Evolutionary conservation across 2,888 invertebrate genomes (phyloP).

Genomic region (Morpho deidamia): DNA sequence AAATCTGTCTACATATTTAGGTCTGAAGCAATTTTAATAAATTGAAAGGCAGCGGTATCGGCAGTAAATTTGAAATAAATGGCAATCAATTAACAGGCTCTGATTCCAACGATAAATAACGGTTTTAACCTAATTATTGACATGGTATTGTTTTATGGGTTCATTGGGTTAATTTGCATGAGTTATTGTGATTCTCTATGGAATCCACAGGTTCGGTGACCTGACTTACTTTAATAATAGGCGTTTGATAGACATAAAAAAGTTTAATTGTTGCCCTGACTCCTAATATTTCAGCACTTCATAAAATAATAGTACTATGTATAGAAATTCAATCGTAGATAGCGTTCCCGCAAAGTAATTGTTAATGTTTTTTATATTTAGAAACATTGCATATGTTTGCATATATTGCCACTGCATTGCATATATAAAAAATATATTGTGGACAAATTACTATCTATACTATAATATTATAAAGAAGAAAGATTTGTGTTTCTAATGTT

Average conservation of each 20-base stretch:
- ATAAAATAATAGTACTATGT: too few species aligned
- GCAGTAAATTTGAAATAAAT: conserved; percentile 34
- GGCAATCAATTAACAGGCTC: conserved; percentile 38
- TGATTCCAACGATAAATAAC: conserved; percentile 33
- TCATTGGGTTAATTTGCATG: conserved; percentile 24
- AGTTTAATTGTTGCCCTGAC: too few species aligned
- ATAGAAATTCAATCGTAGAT: too few species aligned
- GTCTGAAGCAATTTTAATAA: conserved; percentile 25
- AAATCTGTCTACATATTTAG: conserved; percentile 7
- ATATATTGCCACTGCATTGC: too few species aligned
- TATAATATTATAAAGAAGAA: too few species aligned
- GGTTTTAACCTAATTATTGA: conserved; percentile 53
- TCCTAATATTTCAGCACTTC: too few species aligned
- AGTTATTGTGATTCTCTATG: conserved; percentile 18
- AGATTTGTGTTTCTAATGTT: too few species aligned
- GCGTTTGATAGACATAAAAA: not conserved
- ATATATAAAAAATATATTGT: too few species aligned
- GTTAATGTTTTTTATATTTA: too few species aligned
- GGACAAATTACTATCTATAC: too few species aligned
- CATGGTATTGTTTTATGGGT: conserved; percentile 44
- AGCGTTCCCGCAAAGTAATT: too few species aligned
- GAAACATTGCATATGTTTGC: too few species aligned
- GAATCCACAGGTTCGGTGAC: conserved; percentile 22
- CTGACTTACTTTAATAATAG: conserved; percentile 14
- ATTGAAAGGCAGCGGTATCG: conserved; percentile 26